phyloP scores from a whole-genome alignment of 1,140 invertebrate genomes.

The Meteorus sp. region DNA sequence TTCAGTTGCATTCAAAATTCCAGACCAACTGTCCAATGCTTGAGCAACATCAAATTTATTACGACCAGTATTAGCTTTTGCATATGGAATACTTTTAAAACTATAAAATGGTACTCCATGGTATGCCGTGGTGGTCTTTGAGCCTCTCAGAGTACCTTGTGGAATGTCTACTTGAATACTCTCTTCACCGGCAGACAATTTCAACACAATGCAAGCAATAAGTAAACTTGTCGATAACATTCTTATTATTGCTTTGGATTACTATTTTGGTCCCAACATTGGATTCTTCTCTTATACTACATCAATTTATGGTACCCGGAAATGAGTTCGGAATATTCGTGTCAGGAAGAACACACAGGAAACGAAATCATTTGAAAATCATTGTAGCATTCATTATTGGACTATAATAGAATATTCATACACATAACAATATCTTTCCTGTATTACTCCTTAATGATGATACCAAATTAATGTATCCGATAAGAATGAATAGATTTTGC shows the following conservation, averaged over 20 bases:
- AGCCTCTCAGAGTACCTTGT: slow-evolving; percentile 45
- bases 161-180: slow-evolving; percentile 43
- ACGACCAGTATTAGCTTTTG: slow-evolving; percentile 65
- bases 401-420: no score
- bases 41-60: slow-evolving; percentile 70
- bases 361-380: no score
- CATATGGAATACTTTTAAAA: slow-evolving; percentile 69
- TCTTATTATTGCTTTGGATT: background rate
- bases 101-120: slow-evolving; percentile 50
- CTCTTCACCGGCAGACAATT: slow-evolving; percentile 32
- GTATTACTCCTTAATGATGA: no score
- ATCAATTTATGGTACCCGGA: no score
- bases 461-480: no score
- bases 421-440: no score
- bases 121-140: slow-evolving; percentile 37
- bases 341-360: no score
- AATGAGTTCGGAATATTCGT: no score
- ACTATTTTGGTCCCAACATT: no score
- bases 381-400: no score
- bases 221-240: slow-evolving; percentile 39
- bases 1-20: slow-evolving; percentile 64
- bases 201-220: slow-evolving; percentile 30
- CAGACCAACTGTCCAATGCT: slow-evolving; percentile 64
- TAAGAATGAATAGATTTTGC: no score
- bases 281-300: no score